These are phyloP conservation scores for Pangasius sanitwongsei DNA, from an alignment of 2,797 vertebrate genomes.

Conservation along the genomic window DNA sequence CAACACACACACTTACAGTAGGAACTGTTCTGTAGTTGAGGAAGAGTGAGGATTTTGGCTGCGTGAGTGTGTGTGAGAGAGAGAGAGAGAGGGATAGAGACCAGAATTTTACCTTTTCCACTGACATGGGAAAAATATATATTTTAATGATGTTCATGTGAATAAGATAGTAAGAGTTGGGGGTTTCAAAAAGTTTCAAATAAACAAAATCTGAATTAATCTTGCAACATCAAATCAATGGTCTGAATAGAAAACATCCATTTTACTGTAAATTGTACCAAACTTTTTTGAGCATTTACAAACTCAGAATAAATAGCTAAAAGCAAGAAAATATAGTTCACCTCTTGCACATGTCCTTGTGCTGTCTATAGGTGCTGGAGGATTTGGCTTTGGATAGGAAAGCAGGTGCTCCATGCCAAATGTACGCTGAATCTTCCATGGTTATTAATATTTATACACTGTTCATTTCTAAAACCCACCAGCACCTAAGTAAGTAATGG, in stretches of 20 bases:
- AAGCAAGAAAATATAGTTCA: neutral
- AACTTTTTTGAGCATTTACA: neutral
- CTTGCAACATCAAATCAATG: neutral
- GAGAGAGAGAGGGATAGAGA: neutral
- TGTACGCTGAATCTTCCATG: neutral
- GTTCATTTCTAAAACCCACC: neutral
- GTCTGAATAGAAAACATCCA: neutral
- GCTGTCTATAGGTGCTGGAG: too few species aligned
- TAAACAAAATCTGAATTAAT: neutral
- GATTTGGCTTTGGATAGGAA: neutral
- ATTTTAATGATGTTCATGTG: neutral
- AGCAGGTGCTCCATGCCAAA: neutral
- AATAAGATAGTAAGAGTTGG: neutral
- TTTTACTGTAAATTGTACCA: neutral
- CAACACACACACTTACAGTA: slow-evolving; percentile 2
- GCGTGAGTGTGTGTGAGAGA: neutral
- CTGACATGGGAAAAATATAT: neutral
- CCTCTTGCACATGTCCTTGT: too few species aligned
- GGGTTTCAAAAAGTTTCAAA: neutral
- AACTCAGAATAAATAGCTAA: neutral
- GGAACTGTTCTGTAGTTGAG: neutral
- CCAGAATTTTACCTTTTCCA: neutral
- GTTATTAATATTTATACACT: neutral
- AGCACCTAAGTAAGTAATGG: neutral
- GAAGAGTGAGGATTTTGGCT: neutral